Evolutionary conservation across 2,797 vertebrate species (phyloP).

Genomic region (Dendrocincla fuliginosa): DNA sequence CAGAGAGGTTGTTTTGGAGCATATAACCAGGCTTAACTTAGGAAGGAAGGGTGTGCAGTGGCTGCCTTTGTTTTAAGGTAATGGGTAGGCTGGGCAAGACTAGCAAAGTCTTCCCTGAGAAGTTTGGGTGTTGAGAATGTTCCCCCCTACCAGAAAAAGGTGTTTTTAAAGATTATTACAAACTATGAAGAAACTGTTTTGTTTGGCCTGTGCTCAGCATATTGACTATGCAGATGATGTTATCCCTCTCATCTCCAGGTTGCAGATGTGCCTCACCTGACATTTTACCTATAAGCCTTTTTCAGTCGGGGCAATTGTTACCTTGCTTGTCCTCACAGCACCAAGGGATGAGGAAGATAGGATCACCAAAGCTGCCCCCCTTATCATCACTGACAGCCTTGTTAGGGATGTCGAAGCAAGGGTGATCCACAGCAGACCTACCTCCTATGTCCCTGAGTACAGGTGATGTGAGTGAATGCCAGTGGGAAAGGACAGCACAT

Average conservation of each 20-base stretch:
- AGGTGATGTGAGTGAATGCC: background rate
- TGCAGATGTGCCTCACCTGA: background rate
- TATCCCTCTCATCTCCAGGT: background rate
- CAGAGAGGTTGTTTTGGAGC: background rate
- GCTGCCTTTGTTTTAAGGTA: background rate
- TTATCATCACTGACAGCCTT: background rate
- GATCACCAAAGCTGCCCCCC: background rate
- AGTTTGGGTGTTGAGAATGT: background rate
- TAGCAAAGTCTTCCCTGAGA: background rate
- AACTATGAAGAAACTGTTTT: background rate
- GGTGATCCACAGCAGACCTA: background rate
- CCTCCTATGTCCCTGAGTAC: too few relatives aligned
- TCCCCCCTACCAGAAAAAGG: background rate
- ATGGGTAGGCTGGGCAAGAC: background rate
- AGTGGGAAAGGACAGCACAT: background rate
- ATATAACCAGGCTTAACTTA: background rate
- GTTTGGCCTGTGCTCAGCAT: background rate
- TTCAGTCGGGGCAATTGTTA: background rate
- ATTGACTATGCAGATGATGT: background rate
- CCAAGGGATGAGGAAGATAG: background rate
- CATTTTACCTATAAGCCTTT: background rate
- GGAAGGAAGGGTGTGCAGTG: background rate
- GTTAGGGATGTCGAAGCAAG: background rate
- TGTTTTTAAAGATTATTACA: background rate
- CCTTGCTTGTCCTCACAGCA: background rate